Conservation (phyloP, 2,888 invertebrate genomes). For the Aspidiotus destructor region DNA sequence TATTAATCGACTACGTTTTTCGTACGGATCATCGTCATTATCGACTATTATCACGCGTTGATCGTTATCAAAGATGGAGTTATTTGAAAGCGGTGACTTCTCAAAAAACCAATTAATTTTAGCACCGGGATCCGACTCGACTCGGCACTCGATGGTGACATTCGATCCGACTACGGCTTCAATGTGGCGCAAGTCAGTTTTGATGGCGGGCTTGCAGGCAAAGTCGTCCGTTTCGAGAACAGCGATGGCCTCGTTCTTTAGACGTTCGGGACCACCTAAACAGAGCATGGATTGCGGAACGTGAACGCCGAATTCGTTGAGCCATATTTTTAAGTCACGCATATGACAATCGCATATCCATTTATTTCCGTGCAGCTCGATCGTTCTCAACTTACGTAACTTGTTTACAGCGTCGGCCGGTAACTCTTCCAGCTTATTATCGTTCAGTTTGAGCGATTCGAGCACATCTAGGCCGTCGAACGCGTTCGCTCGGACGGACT, state of each 20-base stretch:
- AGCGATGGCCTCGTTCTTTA: slow-evolving; percentile 59
- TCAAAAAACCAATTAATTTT: slow-evolving; percentile 70
- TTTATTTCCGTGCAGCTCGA: slow-evolving; percentile 74
- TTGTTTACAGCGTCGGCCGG: slow-evolving; percentile 56
- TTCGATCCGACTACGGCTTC: slow-evolving; percentile 74
- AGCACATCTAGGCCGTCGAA: slow-evolving; percentile 67
- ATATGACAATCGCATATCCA: slow-evolving; percentile 84
- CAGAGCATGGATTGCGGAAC: slow-evolving; percentile 72
- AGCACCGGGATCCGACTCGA: slow-evolving; percentile 71
- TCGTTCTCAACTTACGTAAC: slow-evolving; percentile 63
- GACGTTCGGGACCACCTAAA: slow-evolving; percentile 57
- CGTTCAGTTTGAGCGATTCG: slow-evolving; percentile 69
- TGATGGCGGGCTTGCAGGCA: slow-evolving; percentile 69
- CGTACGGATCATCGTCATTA: slow-evolving; percentile 57
- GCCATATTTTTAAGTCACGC: slow-evolving; percentile 65
- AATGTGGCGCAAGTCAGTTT: slow-evolving; percentile 59
- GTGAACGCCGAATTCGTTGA: slow-evolving; percentile 64
- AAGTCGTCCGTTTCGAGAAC: slow-evolving; percentile 59
- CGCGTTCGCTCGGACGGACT: slow-evolving; percentile 63
- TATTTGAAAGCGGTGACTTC: slow-evolving; percentile 68
- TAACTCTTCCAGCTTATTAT: slow-evolving; percentile 69
- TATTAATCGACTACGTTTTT: slow-evolving; percentile 65
- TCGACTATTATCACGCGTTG: slow-evolving; percentile 67
- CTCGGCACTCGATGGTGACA: slow-evolving; percentile 70
- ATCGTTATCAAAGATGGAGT: slow-evolving; percentile 52